Conservation (phyloP, 2,888 invertebrate genomes). For the Caenorhabditis afra region DNA sequence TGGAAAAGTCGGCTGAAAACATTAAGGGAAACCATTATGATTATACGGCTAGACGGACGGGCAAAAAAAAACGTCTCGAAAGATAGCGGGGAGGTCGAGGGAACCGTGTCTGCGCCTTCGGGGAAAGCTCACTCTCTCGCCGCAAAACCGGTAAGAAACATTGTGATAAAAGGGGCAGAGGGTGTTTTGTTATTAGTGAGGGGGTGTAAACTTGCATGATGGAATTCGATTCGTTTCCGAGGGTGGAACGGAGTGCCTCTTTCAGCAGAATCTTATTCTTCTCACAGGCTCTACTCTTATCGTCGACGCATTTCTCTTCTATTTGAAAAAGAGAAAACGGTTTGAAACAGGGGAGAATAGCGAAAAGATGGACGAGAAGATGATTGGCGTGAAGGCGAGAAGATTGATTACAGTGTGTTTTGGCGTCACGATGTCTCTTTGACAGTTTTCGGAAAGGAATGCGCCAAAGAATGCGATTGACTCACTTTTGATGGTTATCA, state of each 20-base stretch:
- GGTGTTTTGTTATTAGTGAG: conserved; percentile 48
- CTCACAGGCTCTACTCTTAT: conserved; percentile 24
- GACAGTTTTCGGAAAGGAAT: conserved; percentile 8
- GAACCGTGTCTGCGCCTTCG: conserved; percentile 12
- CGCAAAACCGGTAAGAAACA: conserved; percentile 53
- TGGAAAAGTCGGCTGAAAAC: conserved; percentile 19
- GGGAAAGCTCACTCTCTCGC: not conserved
- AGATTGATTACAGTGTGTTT: conserved; percentile 51
- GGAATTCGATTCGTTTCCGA: conserved; percentile 35
- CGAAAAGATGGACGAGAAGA: conserved; percentile 35
- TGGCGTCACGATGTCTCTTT: conserved; percentile 50
- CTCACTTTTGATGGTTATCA: conserved; percentile 44
- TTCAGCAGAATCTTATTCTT: conserved; percentile 28
- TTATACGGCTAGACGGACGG: conserved; percentile 28
- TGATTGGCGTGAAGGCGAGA: conserved; percentile 51
- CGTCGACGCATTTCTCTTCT: conserved; percentile 15
- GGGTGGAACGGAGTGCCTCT: conserved; percentile 29
- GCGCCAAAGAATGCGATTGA: conserved; percentile 34
- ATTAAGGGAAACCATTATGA: conserved; percentile 39
- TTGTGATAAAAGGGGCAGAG: conserved; percentile 43
- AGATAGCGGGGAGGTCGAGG: conserved; percentile 42
- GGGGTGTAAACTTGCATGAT: conserved; percentile 3
- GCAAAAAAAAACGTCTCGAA: conserved; percentile 42
- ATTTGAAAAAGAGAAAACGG: conserved; percentile 24
- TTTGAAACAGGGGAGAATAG: conserved; percentile 29